These are phyloP conservation scores for Boulengeromyrus knoepffleri DNA, from an alignment of 2,113 vertebrate species.

Conservation along the genomic window DNA sequence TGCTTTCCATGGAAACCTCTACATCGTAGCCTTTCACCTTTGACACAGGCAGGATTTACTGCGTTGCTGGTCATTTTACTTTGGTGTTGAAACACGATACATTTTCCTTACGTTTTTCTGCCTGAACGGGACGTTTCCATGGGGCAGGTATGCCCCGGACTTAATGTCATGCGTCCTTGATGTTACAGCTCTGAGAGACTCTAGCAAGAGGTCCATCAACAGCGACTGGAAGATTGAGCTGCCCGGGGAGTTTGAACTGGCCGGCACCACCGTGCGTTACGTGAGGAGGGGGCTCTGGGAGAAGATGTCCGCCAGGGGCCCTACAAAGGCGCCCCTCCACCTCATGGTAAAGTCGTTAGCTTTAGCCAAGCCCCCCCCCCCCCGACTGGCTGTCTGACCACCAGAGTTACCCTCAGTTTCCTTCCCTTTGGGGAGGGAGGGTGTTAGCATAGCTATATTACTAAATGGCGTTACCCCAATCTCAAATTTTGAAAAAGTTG, in stretches of 20 bases:
- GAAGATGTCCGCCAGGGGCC: constrained; percentile 97
- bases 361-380: constrained; percentile 36
- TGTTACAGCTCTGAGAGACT: constrained; percentile 82
- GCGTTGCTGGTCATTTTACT: neutral
- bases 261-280: constrained; percentile 92
- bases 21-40: neutral
- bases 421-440: neutral
- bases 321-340: constrained; percentile 86
- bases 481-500: neutral
- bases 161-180: neutral
- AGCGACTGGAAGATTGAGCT: constrained; percentile 98
- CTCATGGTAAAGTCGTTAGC: constrained; percentile 77
- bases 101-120: neutral
- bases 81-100: neutral
- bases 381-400: constrained; percentile 11
- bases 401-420: neutral
- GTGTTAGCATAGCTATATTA: neutral
- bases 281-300: constrained; percentile 93
- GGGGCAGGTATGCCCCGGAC: neutral
- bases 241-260: constrained; percentile 94
- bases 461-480: neutral
- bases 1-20: neutral
- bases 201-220: constrained; percentile 89
- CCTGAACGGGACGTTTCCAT: neutral
- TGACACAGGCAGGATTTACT: neutral